Percentiles rank a stretch among this genome's conserved stretches.
phyloP scores from a whole-genome alignment of 2,113 vertebrate species.

The Tapirus terrestris region DNA sequence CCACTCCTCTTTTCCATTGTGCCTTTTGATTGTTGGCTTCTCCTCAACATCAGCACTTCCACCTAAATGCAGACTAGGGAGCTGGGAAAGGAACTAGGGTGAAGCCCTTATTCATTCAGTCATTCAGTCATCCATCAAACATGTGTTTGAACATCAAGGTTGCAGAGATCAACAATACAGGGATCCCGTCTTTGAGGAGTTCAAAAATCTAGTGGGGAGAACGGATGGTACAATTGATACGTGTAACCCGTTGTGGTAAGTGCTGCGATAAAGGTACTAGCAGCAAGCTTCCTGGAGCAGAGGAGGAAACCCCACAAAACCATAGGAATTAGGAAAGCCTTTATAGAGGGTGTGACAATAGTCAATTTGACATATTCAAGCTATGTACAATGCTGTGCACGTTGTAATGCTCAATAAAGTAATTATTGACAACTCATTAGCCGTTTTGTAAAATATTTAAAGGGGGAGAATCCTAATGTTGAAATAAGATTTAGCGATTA shows the following conservation, averaged over 20 bases:
- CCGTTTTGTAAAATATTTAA: background rate
- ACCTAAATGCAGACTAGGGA: background rate
- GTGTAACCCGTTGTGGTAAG: background rate
- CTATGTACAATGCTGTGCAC: conserved; percentile 47
- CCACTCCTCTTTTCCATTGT: background rate
- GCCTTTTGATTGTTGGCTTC: conserved; percentile 4
- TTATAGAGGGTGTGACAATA: background rate
- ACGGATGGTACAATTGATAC: rapidly evolving
- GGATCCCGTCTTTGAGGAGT: background rate
- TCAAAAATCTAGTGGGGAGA: background rate
- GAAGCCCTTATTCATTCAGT: background rate
- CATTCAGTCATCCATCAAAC: background rate
- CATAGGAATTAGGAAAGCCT: background rate
- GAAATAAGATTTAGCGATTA: background rate
- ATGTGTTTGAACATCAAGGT: background rate
- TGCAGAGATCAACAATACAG: background rate
- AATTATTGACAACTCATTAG: background rate
- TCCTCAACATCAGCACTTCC: background rate
- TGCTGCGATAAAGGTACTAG: background rate
- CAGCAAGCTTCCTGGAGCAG: no score
- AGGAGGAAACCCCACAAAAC: background rate
- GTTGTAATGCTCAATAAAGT: conserved; percentile 72
- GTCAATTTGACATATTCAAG: background rate
- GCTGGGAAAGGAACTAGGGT: background rate
- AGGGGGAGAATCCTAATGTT: background rate